Percentiles rank a stretch among this genome's conserved stretches.
Conservation (phyloP, 2,797 vertebrate species). For the Parauchenoglanis ngamensis region DNA sequence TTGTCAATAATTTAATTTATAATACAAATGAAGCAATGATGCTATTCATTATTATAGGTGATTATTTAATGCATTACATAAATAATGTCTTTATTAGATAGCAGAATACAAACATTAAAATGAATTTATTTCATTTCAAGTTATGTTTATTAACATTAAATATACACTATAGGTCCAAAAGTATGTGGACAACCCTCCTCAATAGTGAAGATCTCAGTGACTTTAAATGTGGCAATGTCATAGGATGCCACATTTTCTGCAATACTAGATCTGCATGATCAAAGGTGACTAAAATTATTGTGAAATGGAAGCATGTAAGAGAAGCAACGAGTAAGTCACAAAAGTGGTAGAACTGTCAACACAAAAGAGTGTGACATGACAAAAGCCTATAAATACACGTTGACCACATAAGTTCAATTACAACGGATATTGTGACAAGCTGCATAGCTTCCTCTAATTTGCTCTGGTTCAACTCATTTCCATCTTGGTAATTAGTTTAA, state of each 20-base stretch:
- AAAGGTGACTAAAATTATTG: not conserved
- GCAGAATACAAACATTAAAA: not conserved
- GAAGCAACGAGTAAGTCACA: not conserved
- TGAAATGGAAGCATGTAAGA: not conserved
- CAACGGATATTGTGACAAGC: not conserved
- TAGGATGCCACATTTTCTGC: not conserved
- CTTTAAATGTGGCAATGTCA: not conserved
- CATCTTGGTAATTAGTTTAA: not conserved
- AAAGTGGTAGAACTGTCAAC: not conserved
- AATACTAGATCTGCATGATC: not conserved
- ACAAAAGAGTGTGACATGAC: too few relatives aligned
- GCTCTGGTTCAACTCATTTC: not conserved
- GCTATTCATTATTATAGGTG: not conserved
- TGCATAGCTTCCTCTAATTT: not conserved
- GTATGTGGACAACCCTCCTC: not conserved
- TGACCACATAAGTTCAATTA: not conserved
- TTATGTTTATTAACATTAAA: not conserved
- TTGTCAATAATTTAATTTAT: not conserved
- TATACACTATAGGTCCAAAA: not conserved
- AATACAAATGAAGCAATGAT: not conserved
- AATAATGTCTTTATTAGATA: not conserved
- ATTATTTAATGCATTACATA: not conserved
- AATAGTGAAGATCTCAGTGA: not conserved
- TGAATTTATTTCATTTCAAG: not conserved
- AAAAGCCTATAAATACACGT: too few relatives aligned